phyloP scores from a whole-genome alignment of 2,797 vertebrate species.

The Hyperoplus lanceolatus region DNA sequence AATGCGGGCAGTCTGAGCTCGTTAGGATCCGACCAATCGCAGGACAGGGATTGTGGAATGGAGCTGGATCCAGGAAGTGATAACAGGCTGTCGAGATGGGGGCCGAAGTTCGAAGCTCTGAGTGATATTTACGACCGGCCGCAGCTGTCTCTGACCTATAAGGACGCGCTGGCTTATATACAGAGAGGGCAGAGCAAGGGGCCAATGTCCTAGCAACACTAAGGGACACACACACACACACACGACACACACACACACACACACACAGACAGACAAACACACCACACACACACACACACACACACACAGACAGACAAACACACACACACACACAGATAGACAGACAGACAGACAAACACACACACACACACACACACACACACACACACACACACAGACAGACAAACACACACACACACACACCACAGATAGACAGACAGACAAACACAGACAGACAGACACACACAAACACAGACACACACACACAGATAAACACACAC shows the following conservation, averaged over 20 bases:
- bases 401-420: too few species aligned
- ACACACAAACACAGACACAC: too few species aligned
- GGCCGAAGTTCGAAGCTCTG: conserved; percentile 88
- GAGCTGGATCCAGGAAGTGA: conserved; percentile 75
- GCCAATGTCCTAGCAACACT: conserved; percentile 64
- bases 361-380: too few species aligned
- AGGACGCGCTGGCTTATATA: conserved; percentile 66
- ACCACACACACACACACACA: too few species aligned
- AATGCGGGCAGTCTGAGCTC: conserved; percentile 89
- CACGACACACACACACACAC: not conserved
- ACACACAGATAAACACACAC: too few species aligned
- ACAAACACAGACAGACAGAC: too few species aligned
- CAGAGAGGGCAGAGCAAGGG: conserved; percentile 71
- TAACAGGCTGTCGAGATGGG: conserved; percentile 85
- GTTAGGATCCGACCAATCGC: conserved; percentile 75
- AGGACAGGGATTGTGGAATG: conserved; percentile 29
- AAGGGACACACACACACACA: conserved; percentile 24
- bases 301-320: not conserved
- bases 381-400: too few species aligned
- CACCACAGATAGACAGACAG: too few species aligned
- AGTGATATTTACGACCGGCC: conserved; percentile 85
- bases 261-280: not conserved
- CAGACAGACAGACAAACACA: too few species aligned
- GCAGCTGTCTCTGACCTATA: conserved; percentile 71
- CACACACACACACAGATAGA: too few species aligned